These are phyloP conservation scores for Drosophila ezoana DNA, from an alignment of 2,888 invertebrate species.

Conservation along the genomic window DNA sequence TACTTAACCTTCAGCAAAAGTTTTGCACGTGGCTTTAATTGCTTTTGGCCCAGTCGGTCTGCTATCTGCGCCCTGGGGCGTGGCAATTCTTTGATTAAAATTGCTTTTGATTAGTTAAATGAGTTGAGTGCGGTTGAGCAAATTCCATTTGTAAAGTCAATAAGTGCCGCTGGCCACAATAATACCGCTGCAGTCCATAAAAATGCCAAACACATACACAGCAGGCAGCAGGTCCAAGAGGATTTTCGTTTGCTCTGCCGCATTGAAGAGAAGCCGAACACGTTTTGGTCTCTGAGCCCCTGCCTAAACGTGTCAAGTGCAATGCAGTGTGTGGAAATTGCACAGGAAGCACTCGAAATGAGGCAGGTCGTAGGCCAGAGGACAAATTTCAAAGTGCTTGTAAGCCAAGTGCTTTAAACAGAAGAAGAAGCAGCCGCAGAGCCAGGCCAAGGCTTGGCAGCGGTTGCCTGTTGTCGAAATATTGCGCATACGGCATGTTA, in stretches of 20 bases:
- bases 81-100: constrained; percentile 69
- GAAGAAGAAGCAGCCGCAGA: not conserved
- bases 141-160: constrained; percentile 64
- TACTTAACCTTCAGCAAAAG: constrained; percentile 61
- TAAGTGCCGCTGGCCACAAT: constrained; percentile 41
- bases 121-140: constrained; percentile 52
- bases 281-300: constrained; percentile 25
- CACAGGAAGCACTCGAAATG: constrained; percentile 47
- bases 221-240: not conserved
- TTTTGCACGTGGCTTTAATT: constrained; percentile 80
- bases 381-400: constrained; percentile 24
- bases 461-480: constrained; percentile 28
- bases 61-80: constrained; percentile 21
- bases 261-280: constrained; percentile 33
- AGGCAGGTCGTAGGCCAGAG: constrained; percentile 31
- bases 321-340: constrained; percentile 58
- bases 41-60: constrained; percentile 54
- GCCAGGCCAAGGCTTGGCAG: constrained; percentile 43
- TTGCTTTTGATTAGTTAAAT: constrained; percentile 79
- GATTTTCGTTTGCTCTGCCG: constrained; percentile 25
- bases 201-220: constrained; percentile 58
- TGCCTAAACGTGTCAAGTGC: constrained; percentile 74
- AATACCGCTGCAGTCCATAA: constrained; percentile 58
- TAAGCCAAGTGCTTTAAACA: constrained; percentile 30
- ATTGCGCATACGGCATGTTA: constrained; percentile 48